phyloP scores from a whole-genome alignment of 2,888 invertebrate species.

The Gymnoscelis rufifasciata region DNA sequence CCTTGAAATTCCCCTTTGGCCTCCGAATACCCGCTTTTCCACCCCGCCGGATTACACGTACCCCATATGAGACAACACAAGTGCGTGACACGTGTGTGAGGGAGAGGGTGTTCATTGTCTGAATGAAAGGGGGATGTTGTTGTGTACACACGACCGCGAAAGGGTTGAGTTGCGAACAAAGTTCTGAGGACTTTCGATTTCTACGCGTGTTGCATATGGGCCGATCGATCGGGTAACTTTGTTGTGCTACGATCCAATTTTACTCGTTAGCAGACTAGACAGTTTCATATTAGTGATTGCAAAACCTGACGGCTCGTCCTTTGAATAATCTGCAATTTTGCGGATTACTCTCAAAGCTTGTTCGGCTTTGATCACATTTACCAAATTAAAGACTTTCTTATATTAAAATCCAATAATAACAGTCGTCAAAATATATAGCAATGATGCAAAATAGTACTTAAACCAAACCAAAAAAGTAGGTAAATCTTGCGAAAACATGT shows the following conservation, averaged over 20 bases:
- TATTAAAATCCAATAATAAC: too few relatives aligned
- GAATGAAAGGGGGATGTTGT: slow-evolving; percentile 71
- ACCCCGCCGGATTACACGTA: slow-evolving; percentile 37
- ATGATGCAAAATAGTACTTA: too few relatives aligned
- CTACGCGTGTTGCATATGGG: slow-evolving; percentile 70
- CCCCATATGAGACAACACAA: slow-evolving; percentile 65
- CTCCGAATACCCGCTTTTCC: slow-evolving; percentile 28
- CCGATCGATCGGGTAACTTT: slow-evolving; percentile 64
- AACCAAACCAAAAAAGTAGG: too few relatives aligned
- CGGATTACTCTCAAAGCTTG: too few relatives aligned
- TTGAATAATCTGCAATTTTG: too few relatives aligned
- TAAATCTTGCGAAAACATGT: slow-evolving; percentile 40
- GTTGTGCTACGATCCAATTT: slow-evolving; percentile 37
- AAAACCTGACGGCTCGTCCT: too few relatives aligned
- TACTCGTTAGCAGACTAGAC: slow-evolving; percentile 26
- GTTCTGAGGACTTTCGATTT: slow-evolving; percentile 68
- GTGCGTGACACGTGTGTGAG: slow-evolving; percentile 57
- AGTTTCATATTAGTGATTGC: background rate
- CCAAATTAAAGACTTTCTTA: too few relatives aligned
- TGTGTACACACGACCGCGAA: slow-evolving; percentile 63
- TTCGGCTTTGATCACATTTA: too few relatives aligned
- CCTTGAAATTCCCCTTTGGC: slow-evolving; percentile 28
- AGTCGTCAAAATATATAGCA: too few relatives aligned
- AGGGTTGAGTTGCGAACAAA: slow-evolving; percentile 70
- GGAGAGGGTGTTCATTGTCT: slow-evolving; percentile 58